phyloP scores from a whole-genome alignment of 2,888 invertebrate genomes.

The Lycocerus yunnanus region DNA sequence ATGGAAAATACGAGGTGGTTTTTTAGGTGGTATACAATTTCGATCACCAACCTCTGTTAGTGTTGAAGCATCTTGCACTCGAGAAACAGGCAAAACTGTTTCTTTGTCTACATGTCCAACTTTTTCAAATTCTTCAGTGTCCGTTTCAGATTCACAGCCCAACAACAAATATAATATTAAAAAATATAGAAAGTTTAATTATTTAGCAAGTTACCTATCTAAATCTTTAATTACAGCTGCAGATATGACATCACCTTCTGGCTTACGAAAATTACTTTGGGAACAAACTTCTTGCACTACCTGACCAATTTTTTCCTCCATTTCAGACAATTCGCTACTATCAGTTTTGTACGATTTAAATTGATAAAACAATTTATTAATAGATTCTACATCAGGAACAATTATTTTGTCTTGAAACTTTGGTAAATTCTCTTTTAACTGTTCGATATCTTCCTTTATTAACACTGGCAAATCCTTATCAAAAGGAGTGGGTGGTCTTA shows the following conservation, averaged over 20 bases:
- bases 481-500: constrained; percentile 76
- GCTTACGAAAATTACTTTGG: constrained; percentile 51
- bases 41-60: constrained; percentile 63
- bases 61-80: constrained; percentile 60
- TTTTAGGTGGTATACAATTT: constrained; percentile 53
- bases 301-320: constrained; percentile 51
- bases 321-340: constrained; percentile 44
- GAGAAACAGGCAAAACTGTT: constrained; percentile 56
- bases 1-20: constrained; percentile 55
- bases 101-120: constrained; percentile 61
- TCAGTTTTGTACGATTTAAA: constrained; percentile 40
- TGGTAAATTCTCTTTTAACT: constrained; percentile 67
- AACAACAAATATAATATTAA: constrained; percentile 48
- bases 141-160: constrained; percentile 82
- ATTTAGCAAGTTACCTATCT: constrained; percentile 47
- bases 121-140: constrained; percentile 83
- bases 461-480: constrained; percentile 74
- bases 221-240: constrained; percentile 51
- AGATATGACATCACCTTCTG: constrained; percentile 48
- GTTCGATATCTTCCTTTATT: constrained; percentile 63
- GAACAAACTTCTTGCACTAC: constrained; percentile 52
- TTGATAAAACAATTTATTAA: constrained; percentile 69
- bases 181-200: not conserved
- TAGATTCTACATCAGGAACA: constrained; percentile 69
- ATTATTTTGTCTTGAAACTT: constrained; percentile 67